Evolutionary conservation across 2,888 invertebrate genomes (phyloP).

Genomic region (Watsonalla cultraria): DNA sequence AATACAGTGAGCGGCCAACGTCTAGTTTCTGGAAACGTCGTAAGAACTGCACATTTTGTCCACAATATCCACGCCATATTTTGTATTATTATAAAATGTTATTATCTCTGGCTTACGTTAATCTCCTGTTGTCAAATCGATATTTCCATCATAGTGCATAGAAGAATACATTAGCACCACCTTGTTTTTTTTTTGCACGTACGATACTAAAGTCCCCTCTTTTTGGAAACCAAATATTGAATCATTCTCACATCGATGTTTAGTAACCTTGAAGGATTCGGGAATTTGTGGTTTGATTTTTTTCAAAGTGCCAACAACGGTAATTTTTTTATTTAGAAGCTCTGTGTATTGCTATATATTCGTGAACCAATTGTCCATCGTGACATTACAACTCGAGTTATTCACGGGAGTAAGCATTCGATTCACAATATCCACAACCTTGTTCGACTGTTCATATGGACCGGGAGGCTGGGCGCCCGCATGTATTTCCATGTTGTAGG

Average conservation of each 20-base stretch:
- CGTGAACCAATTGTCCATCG: constrained; percentile 38
- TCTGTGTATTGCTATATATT: constrained; percentile 30
- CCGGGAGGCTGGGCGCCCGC: no score
- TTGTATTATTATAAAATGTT: not conserved
- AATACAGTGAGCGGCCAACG: no score
- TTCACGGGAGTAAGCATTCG: constrained; percentile 10
- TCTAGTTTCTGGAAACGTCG: no score
- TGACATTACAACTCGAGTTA: constrained; percentile 3
- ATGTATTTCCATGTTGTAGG: no score
- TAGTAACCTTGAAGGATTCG: no score
- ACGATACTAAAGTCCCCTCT: no score
- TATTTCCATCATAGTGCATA: not conserved
- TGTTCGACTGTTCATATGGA: no score
- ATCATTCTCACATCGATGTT: no score
- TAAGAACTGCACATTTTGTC: no score
- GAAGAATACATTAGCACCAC: constrained; percentile 2
- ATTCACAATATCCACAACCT: no score
- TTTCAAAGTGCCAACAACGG: constrained; percentile 31
- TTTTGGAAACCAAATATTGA: no score
- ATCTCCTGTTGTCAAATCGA: not conserved
- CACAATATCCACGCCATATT: no score
- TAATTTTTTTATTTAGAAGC: constrained; percentile 27
- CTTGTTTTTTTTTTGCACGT: constrained; percentile 14
- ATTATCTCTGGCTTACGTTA: not conserved
- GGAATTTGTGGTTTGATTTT: constrained; percentile 29